Evolutionary conservation across 2,888 invertebrate species (phyloP), one percentile per base, ranked within the genome.

Genomic region (Oxycera nigricornis): DNA sequence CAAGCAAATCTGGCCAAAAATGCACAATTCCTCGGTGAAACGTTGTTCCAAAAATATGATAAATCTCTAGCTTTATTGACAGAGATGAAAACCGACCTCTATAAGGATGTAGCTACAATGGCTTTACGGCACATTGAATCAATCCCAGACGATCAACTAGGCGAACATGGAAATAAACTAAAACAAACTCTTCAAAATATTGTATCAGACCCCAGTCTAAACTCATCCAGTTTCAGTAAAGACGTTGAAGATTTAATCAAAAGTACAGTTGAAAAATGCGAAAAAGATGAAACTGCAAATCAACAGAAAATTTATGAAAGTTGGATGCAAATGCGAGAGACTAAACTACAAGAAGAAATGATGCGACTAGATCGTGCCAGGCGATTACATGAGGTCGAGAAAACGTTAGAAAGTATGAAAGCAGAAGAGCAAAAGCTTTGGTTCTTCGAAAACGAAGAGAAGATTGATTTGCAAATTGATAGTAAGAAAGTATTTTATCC

Each of bases 391-490:
- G 87, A 90, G 75, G 87, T 93, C 79, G 88, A 90, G 41, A 85
- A 83, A 59, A 83, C 88, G 3, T 80, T 87, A 57, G 82, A 86
- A 76, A 78, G 83, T 7, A 84, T 89, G 77, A 85, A 88, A 26
- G 81, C 85, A 57, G 89, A 88, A 80, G 94, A 94, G 81, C 87
- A 88, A 75, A 88, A 88, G 78, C 81, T 92, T 70, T 91, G 91
- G 91, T 95, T 92, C 89, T 95, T 95, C 85, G 92, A 94, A 76
- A 91, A 92, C 81, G 90, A 93, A 82, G 93, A 94, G 50, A 83
- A 90, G 79, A 89, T 93, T 78, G 92, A 94, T 80, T 85, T 94
- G 59, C 83, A 89, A 82, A 92, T 94, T 79, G 91, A 90, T 80
- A 88, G 83, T 82, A 91, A 88, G 82, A 87, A 83, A 81, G 86